A percentile compares a stretch with the other conserved stretches of the same genome.
These are phyloP conservation scores for Trachelus stipa DNA, from an alignment of 2,888 invertebrate species.

Conservation along the genomic window DNA sequence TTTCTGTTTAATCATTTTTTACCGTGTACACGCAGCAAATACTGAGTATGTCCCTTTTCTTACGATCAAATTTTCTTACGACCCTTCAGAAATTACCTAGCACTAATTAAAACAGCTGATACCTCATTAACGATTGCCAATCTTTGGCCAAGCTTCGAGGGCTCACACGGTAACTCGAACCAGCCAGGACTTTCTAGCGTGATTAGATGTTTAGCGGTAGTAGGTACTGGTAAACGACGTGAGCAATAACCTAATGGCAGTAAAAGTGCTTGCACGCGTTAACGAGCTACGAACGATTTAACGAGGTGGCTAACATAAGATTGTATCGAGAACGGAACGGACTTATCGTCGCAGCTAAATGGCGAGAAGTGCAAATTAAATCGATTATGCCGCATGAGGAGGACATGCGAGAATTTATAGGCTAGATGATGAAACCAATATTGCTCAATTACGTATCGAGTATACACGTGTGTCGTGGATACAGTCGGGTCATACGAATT, in stretches of 20 bases:
- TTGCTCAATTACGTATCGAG: not conserved
- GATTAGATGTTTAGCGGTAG: not conserved
- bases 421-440: not conserved
- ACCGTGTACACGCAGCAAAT: not conserved
- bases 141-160: not conserved
- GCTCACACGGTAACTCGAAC: not conserved
- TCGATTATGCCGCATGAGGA: not conserved
- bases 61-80: not conserved
- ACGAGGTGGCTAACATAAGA: constrained; percentile 31
- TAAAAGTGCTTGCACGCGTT: constrained; percentile 38
- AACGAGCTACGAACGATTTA: constrained; percentile 45
- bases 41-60: not conserved
- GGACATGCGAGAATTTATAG: not conserved
- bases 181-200: not conserved
- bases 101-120: not conserved
- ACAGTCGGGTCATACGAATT: not conserved
- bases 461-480: not conserved
- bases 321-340: constrained; percentile 40
- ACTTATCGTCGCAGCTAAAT: constrained; percentile 39
- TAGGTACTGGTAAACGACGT: not conserved
- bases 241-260: not conserved
- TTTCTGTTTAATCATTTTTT: not conserved
- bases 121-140: not conserved
- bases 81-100: not conserved
- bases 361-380: not conserved